phyloP scores from a whole-genome alignment of 2,888 invertebrate genomes.

The Entomobrya multifasciata region DNA sequence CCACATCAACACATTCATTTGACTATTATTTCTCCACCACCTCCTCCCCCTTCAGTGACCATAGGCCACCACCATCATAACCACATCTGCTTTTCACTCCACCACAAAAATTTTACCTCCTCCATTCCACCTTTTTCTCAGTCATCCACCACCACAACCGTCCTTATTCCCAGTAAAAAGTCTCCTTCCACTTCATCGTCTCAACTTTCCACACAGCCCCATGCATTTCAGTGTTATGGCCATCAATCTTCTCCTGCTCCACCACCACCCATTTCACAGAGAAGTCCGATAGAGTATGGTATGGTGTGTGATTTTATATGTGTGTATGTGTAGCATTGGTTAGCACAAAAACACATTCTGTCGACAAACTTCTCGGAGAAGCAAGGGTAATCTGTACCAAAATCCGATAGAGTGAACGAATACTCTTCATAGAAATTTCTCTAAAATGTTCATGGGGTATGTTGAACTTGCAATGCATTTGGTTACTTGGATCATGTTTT shows the following conservation, averaged over 20 bases:
- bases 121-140: conserved; percentile 45
- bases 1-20: conserved; percentile 44
- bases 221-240: conserved; percentile 33
- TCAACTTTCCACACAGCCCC: conserved; percentile 44
- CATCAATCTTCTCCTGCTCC: conserved; percentile 7
- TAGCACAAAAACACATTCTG: no score
- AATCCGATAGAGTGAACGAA: no score
- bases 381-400: no score
- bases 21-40: conserved; percentile 53
- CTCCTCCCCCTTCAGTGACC: neutral
- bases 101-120: conserved; percentile 62
- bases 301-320: no score
- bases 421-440: no score
- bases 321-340: no score
- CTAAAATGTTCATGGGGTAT: no score
- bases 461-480: no score
- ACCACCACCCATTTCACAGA: conserved; percentile 44
- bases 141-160: neutral
- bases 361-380: no score
- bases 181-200: conserved; percentile 7
- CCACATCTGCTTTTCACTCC: conserved; percentile 12
- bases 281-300: no score
- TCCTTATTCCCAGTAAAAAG: conserved; percentile 9
- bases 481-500: no score
- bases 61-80: conserved; percentile 47